A percentile compares a stretch with the other conserved stretches of the same genome.
Evolutionary conservation across 2,888 invertebrate species (phyloP).

Genomic region (Achlya flavicornis): DNA sequence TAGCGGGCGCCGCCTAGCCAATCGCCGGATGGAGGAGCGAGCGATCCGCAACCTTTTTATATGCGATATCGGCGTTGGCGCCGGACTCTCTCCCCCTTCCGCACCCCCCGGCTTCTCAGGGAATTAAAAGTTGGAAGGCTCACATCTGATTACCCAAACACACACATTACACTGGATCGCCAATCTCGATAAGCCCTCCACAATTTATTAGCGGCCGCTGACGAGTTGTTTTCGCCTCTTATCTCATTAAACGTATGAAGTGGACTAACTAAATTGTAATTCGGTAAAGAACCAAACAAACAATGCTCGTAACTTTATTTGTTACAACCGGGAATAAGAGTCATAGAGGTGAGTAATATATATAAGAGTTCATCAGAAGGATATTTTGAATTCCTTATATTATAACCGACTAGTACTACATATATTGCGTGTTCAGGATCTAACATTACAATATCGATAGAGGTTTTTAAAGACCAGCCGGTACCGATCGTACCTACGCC

Average conservation of each 20-base stretch:
- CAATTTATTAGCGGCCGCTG: slow-evolving; percentile 71
- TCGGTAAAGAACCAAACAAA: slow-evolving; percentile 20
- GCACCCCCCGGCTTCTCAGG: slow-evolving; percentile 54
- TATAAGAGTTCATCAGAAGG: not conserved
- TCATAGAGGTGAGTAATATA: no score
- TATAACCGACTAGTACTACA: not conserved
- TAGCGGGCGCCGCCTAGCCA: slow-evolving; percentile 86
- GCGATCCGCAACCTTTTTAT: slow-evolving; percentile 84
- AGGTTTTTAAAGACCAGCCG: slow-evolving; percentile 24
- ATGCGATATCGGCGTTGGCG: slow-evolving; percentile 78
- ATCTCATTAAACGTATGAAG: slow-evolving; percentile 53
- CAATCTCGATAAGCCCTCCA: slow-evolving; percentile 75
- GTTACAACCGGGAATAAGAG: not conserved
- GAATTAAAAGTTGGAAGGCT: slow-evolving; percentile 80
- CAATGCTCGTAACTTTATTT: not conserved
- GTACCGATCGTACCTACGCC: slow-evolving; percentile 47
- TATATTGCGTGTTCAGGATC: slow-evolving; percentile 11
- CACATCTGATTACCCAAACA: slow-evolving; percentile 79
- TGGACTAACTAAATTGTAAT: slow-evolving; percentile 33
- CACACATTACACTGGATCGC: slow-evolving; percentile 73
- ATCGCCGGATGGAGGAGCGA: slow-evolving; percentile 83
- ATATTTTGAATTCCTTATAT: not conserved
- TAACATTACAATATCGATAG: slow-evolving; percentile 37
- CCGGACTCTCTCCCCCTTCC: slow-evolving; percentile 63
- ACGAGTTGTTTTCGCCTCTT: slow-evolving; percentile 66